These are phyloP conservation scores for Limnephilus marmoratus DNA, from an alignment of 2,888 invertebrate species.

Conservation along the genomic window DNA sequence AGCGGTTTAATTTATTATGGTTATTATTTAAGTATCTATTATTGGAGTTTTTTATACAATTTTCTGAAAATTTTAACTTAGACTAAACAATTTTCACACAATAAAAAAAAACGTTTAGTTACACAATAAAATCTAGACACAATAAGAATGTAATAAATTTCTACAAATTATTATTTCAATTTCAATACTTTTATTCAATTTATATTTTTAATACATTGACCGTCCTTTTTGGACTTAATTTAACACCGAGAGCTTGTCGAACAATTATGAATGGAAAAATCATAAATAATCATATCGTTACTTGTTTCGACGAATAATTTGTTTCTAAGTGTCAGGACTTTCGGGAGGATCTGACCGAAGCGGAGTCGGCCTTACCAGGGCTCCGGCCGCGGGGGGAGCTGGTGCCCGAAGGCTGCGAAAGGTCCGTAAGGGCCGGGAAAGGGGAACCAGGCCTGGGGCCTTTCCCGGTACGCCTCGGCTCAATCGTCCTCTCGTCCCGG, in stretches of 20 bases:
- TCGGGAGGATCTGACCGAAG: not conserved
- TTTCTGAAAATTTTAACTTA: not conserved
- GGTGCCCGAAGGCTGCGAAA: slow-evolving; percentile 64
- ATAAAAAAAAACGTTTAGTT: not conserved
- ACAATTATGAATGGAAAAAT: slow-evolving; percentile 38
- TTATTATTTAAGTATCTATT: slow-evolving; percentile 6
- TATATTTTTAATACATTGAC: slow-evolving; percentile 17
- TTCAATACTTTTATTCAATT: slow-evolving; percentile 16
- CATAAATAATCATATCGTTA: slow-evolving; percentile 25
- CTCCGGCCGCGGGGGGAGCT: slow-evolving; percentile 64
- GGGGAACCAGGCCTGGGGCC: slow-evolving; percentile 65
- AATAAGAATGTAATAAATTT: slow-evolving; percentile 7
- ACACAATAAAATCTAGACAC: slow-evolving; percentile 18
- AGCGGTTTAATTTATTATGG: not conserved
- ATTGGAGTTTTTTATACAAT: not conserved
- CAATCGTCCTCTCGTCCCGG: slow-evolving; percentile 86
- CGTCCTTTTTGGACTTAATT: slow-evolving; percentile 7
- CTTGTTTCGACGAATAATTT: slow-evolving; percentile 38
- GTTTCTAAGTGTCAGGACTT: slow-evolving; percentile 16
- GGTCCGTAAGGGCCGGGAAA: slow-evolving; percentile 66
- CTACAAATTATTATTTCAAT: slow-evolving; percentile 32
- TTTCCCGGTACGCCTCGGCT: slow-evolving; percentile 79
- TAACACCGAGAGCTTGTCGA: slow-evolving; percentile 36
- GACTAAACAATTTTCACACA: not conserved
- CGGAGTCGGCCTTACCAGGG: slow-evolving; percentile 61